Percentiles rank a stretch among this genome's conserved stretches.
Evolutionary conservation across 30 jellyfish, hydroid and myxozoan genomes (phyloP).

Genomic region (Phacellophora camtschatica): DNA sequence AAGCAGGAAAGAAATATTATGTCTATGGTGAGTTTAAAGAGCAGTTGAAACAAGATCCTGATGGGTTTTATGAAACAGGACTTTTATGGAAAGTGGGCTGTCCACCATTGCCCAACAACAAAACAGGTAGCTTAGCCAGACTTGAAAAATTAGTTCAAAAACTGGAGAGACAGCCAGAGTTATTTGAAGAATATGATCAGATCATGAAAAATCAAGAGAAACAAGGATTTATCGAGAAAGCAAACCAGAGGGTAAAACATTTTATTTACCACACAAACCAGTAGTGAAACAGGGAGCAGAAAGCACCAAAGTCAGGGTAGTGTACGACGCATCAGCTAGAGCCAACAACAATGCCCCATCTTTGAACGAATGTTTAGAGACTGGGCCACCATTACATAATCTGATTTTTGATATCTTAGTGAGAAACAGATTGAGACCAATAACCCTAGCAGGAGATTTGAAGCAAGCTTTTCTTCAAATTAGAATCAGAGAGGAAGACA

Average conservation of each 20-base stretch:
- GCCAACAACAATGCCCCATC: constrained; percentile 5
- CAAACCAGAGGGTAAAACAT: background rate
- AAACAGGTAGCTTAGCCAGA: constrained; percentile 7
- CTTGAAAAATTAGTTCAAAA: background rate
- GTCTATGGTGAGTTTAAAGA: constrained; percentile 71
- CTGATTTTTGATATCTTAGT: constrained; percentile 17
- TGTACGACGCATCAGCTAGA: constrained; percentile 57
- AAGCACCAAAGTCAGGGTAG: constrained; percentile 42
- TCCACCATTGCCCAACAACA: constrained; percentile 30
- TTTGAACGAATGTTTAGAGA: constrained; percentile 59
- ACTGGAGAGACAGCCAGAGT: background rate
- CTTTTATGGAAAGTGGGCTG: constrained; percentile 9
- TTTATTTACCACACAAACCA: constrained; percentile 52
- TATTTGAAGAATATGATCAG: constrained; percentile 70
- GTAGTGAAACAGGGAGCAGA: constrained; percentile 14
- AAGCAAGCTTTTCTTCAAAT: constrained; percentile 35
- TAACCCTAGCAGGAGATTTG: constrained; percentile 2
- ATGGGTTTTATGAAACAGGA: constrained; percentile 63
- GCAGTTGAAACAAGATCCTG: constrained; percentile 34
- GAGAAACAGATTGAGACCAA: constrained; percentile 27
- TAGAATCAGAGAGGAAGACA: background rate
- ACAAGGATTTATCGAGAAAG: constrained; percentile 72
- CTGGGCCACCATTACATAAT: constrained; percentile 60
- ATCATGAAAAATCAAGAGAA: constrained; percentile 62
- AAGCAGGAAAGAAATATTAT: background rate